Evolutionary conservation across 2,888 invertebrate genomes (phyloP), one percentile per base, ranked within the genome.

Genomic region (Chrysodeixis includens): DNA sequence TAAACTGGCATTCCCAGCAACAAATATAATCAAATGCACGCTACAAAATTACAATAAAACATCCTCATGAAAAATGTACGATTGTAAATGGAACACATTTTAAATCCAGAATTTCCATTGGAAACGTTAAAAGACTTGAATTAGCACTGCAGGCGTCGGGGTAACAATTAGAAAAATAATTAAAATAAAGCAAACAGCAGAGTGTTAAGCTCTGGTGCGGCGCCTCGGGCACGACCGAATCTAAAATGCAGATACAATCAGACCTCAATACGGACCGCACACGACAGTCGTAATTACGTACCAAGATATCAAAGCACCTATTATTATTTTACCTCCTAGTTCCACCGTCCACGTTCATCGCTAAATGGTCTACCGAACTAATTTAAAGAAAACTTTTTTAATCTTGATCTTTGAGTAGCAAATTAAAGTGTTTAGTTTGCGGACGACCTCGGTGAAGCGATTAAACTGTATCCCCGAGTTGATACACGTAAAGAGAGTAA

Each of bases 171-270:
- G 55, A 76, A 75, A 78, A 71, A 71, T 78, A 80, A 79, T 79
- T 71, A 64, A 80, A 79, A 80, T 79, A 79, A 75, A 81, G 74
- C 72, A 78, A 66, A 58, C 66, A 61, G 55, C 49, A 40, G 58
- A 69, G 68, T 79, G 72, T 53, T 83, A 83, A 85, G 81, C 83
- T 73, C 65, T 59, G 58, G 68, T 46, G 68, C 62, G n/a, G 66
- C 14, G 68, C 46, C 63, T 49, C 61, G 62, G 70, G 79, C 85
- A 85, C 82, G 67, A 56, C 69, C 82, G n/a, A 85, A 86, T 85
- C 79, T 86, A 82, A 86, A 86, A 83, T 86, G 83, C 83, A 85
- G 84, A 86, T 84, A 79, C 81, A 81, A 83, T 86, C 80, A 65
- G 65, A 71, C 71, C 74, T 76, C 69, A 71, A 71, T 76, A 69